phyloP scores from a whole-genome alignment of 2,888 invertebrate species.

The Gryllus longicercus region DNA sequence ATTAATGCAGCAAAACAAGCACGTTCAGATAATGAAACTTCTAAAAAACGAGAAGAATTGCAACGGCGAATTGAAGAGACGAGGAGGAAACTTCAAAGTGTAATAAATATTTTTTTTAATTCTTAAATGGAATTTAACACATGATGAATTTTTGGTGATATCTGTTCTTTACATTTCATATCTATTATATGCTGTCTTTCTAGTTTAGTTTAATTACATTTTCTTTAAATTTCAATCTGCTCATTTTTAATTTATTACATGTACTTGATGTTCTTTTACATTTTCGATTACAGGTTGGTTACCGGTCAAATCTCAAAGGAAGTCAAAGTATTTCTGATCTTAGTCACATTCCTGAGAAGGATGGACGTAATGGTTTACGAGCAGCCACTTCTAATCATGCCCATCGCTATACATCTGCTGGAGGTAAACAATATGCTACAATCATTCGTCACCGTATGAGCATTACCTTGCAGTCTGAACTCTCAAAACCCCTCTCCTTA shows the following conservation, averaged over 20 bases:
- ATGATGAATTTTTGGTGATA: too few relatives aligned
- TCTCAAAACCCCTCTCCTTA: background rate
- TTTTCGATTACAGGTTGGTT: slow-evolving; percentile 61
- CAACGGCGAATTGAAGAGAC: slow-evolving; percentile 80
- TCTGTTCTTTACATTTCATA: too few relatives aligned
- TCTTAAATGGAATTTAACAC: too few relatives aligned
- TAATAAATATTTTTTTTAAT: slow-evolving; percentile 51
- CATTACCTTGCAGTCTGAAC: slow-evolving; percentile 21
- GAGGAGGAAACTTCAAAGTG: slow-evolving; percentile 76
- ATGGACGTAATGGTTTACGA: slow-evolving; percentile 43
- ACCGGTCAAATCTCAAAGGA: slow-evolving; percentile 72
- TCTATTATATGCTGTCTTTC: too few relatives aligned
- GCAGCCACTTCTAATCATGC: background rate
- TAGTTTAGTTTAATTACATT: too few relatives aligned
- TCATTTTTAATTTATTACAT: background rate
- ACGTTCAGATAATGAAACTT: slow-evolving; percentile 61
- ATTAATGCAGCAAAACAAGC: slow-evolving; percentile 56
- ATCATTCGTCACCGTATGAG: slow-evolving; percentile 32
- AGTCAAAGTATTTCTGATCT: slow-evolving; percentile 85
- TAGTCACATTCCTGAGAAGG: slow-evolving; percentile 63
- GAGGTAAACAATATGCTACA: slow-evolving; percentile 37
- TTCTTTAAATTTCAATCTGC: too few relatives aligned
- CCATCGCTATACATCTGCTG: slow-evolving; percentile 34
- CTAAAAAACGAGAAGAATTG: slow-evolving; percentile 70
- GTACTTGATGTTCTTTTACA: slow-evolving; percentile 21